phyloP scores from a whole-genome alignment of 2,113 vertebrate species.

The Camelus dromedarius region DNA sequence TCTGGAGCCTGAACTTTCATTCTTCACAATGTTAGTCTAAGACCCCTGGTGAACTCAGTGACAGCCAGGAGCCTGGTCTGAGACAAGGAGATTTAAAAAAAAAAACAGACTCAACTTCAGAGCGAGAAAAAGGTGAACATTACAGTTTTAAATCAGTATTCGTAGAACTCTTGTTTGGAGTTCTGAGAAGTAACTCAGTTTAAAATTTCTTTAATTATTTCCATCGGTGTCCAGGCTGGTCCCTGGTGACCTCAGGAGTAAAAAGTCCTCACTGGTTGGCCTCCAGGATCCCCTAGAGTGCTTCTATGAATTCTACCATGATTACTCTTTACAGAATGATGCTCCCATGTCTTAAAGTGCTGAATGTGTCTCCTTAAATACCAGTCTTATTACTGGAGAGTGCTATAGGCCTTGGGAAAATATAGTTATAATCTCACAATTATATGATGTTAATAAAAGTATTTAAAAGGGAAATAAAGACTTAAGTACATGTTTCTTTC shows the following conservation, averaged over 20 bases:
- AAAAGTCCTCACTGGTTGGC: background rate
- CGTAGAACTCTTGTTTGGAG: background rate
- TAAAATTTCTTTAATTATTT: background rate
- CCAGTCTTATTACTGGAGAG: background rate
- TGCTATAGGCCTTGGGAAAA: background rate
- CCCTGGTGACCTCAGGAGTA: background rate
- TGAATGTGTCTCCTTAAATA: background rate
- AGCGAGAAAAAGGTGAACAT: background rate
- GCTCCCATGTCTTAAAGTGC: background rate
- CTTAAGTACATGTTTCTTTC: constrained; percentile 11
- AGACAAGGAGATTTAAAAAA: background rate
- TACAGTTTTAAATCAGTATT: constrained; percentile 15
- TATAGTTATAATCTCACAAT: background rate
- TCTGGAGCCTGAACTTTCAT: background rate
- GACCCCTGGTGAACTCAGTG: background rate
- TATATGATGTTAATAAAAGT: background rate
- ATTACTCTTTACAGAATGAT: background rate
- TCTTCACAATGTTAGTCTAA: constrained; percentile 38
- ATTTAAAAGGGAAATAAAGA: background rate
- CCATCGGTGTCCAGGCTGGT: background rate
- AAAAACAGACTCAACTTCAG: background rate
- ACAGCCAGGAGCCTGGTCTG: background rate
- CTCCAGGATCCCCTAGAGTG: background rate
- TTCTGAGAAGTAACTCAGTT: background rate
- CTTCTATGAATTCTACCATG: background rate